Base-by-base conservation (phyloP, 2,888 invertebrate genomes). In the Fragum whitleyi region DNA sequence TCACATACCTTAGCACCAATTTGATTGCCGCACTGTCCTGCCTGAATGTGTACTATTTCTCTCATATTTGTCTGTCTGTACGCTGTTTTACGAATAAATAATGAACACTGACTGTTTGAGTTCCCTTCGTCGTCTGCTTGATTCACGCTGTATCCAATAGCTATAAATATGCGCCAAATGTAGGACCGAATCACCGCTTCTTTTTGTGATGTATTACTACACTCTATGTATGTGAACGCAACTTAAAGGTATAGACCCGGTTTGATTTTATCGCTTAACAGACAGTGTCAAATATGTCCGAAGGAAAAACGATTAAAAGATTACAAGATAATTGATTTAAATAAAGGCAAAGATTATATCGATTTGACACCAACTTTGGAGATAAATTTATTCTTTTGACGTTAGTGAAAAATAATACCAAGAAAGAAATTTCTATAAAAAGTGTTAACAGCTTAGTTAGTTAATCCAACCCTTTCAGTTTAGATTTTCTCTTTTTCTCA, bases 21-120 rank as follows among this genome's bases (percentile, higher is more conserved):
- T 53, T 69, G 69, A 26, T 69, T 69, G 6, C 69, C 69, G 53
- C 69, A 69, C 32, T 69, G 69, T 29, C 69, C 69, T 11, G 69
- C 69, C 21, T 69, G 69, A 2, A 69, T 69, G 32, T 69, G 69
- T 51, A 69, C 69, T 28, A 69, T 69, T 69, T 69, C 69, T 53
- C 69, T 69, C 69, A 69, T 69, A 26, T 72, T 61, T 72, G 72
- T 69, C 11, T 19, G 19, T 69, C 53, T 69, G 53, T 53, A n/a
- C 28, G 28, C n/a, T 2, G 28, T 1, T 39, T 65, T 42, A n/a
- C 36, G 14, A 39, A 65, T 23, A 42, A 42, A 39, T 42, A 57
- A 65, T 65, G 42, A 23, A 61, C 61, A 61, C 61, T 61, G 61
- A 61, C 47, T 32, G 32, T 61, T 14, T 61, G 2, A 61, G 28